A percentile compares a stretch with the other conserved stretches of the same genome.
Conservation (phyloP, 2,888 invertebrate genomes). For the Protula sp. region DNA sequence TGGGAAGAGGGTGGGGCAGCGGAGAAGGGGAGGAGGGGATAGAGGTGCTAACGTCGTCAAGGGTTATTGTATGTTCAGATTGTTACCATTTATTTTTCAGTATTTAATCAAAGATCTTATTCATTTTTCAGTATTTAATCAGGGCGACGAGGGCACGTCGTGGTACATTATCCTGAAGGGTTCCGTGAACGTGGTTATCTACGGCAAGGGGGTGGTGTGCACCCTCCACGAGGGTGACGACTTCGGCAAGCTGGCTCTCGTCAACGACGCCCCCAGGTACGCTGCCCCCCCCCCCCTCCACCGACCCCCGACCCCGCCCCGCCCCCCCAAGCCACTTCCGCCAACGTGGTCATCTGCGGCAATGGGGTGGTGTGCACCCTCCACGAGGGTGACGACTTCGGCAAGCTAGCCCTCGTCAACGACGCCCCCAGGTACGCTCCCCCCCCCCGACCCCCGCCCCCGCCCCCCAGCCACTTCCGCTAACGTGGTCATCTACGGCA, state of each 20-base stretch:
- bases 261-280: conserved; percentile 79
- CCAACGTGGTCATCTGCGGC: conserved; percentile 77
- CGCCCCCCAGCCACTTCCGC: no score
- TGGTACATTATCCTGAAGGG: conserved; percentile 81
- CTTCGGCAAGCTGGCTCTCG: conserved; percentile 78
- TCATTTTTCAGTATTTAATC: conserved; percentile 70
- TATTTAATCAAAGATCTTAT: no score
- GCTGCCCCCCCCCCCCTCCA: no score
- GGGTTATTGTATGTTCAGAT: no score
- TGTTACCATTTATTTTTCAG: no score
- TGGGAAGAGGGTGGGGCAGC: no score
- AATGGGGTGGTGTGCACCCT: conserved; percentile 77
- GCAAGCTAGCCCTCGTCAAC: conserved; percentile 77
- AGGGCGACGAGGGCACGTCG: conserved; percentile 77
- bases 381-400: conserved; percentile 81
- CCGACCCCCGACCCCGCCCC: no score
- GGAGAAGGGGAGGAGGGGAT: no score
- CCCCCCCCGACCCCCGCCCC: no score
- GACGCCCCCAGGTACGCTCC: conserved; percentile 78
- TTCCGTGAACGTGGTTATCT: conserved; percentile 77
- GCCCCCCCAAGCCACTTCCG: no score
- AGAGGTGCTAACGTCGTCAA: no score
- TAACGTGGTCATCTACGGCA: conserved; percentile 77
- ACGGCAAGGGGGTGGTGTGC: conserved; percentile 77
- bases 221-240: conserved; percentile 79